Base-by-base conservation (phyloP, 2,113 vertebrate genomes). In the Neodon shergylaensis region DNA sequence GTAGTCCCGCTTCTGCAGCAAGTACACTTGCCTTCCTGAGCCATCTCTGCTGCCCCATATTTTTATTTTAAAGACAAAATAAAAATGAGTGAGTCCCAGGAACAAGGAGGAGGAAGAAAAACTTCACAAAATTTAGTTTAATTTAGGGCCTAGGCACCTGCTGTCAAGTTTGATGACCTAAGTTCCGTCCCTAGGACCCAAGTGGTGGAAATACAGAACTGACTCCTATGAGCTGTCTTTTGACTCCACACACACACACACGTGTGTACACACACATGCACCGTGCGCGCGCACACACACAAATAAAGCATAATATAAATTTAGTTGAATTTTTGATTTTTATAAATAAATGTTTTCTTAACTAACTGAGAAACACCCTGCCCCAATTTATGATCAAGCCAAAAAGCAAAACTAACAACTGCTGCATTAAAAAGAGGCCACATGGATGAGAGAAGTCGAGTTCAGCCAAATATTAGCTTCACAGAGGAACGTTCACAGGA, bases 401-500 rank as follows among this genome's bases (percentile, higher is more conserved):
- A 84, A 33, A 90, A 85, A 96, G 84, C 5, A 86, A 90, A 91
- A 84, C 22, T 92, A 33, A 95, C 58, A 94, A 95, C 66, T 14
- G 1, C 82, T 39, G 0, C 1, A 91, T 63, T 86, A 86, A 93
- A 95, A 94, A 44, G 86, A 97, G 79, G 86, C 21, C 87, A 44
- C 39, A 13, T 0, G 16, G 54, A 79, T 86, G 44, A 88, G 47
- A 95, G 72, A 88, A 76, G n/a, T 39, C 76, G 52, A 92, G 49
- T 19, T 93, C 54, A 78, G 49, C 47, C 61, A 89, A 92, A 92
- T 78, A 88, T 24, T 82, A 89, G 68, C 36, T 66, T 12, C 44
- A 58, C 6, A 72, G 17, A 90, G 76, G 81, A 96, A 90, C 36
- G 28, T 93, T 97, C 92, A 84, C 93, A 94, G 93, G 78, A 93